A percentile compares a stretch with the other conserved stretches of the same genome.
These are phyloP conservation scores for Percina caprodes DNA, from an alignment of 2,113 vertebrate species.

Conservation along the genomic window DNA sequence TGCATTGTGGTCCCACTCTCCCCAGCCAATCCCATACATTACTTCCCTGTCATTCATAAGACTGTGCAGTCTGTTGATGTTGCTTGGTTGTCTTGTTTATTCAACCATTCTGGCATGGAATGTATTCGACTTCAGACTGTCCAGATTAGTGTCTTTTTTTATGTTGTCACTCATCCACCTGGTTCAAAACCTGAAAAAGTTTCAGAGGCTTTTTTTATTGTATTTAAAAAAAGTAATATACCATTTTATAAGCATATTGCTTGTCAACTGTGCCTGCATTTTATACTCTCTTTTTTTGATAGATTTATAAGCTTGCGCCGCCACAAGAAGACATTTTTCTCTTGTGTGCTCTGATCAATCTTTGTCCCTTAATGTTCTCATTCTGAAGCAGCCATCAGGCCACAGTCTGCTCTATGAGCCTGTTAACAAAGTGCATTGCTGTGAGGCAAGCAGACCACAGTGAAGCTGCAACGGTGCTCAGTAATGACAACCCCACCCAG, in stretches of 20 bases:
- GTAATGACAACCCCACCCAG: conserved; percentile 54
- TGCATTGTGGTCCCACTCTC: conserved; percentile 58
- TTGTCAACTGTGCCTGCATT: conserved; percentile 67
- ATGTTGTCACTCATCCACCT: not conserved
- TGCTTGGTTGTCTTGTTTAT: conserved; percentile 62
- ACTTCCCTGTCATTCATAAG: conserved; percentile 61
- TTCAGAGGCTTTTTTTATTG: conserved; percentile 12
- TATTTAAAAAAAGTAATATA: conserved; percentile 14
- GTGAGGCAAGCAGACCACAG: conserved; percentile 34
- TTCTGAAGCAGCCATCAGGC: conserved; percentile 46
- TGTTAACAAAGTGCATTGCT: conserved; percentile 40
- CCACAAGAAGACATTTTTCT: conserved; percentile 30
- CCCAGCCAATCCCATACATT: conserved; percentile 54
- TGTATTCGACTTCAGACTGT: conserved; percentile 40
- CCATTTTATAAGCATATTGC: conserved; percentile 76
- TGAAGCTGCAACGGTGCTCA: conserved; percentile 56
- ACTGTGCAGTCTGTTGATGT: conserved; percentile 44
- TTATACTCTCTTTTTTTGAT: conserved; percentile 31
- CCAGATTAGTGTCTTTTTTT: conserved; percentile 18
- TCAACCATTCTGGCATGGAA: conserved; percentile 59
- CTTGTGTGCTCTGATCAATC: conserved; percentile 29
- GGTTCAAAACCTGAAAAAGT: conserved; percentile 1
- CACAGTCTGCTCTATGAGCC: conserved; percentile 19
- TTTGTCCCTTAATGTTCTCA: conserved; percentile 38
- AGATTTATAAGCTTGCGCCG: conserved; percentile 17